Conservation (phyloP, 92 coral and sea anemone genomes). For the Virgularia gustaviana region DNA sequence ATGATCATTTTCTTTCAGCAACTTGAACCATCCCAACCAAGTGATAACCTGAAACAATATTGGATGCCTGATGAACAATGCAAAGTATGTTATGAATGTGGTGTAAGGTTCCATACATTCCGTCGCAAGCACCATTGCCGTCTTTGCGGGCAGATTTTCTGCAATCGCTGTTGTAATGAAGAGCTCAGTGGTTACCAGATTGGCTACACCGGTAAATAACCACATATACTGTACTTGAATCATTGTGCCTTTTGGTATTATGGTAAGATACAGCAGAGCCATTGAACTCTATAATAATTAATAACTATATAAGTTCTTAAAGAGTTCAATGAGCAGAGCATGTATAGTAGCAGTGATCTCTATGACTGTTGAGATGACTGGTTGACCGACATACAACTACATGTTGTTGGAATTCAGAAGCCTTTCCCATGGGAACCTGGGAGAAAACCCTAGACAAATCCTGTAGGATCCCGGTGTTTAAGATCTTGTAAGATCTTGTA, state of each 20-base stretch:
- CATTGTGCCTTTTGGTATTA: not conserved
- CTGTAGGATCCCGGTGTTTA: too few species aligned
- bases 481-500: too few species aligned
- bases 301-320: too few species aligned
- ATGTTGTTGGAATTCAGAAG: too few species aligned
- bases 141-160: conserved; percentile 97
- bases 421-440: too few species aligned
- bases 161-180: conserved; percentile 86
- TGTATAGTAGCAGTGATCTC: too few species aligned
- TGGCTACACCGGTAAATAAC: conserved; percentile 77
- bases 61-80: conserved; percentile 99
- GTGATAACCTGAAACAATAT: conserved; percentile 71
- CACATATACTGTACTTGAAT: not conserved
- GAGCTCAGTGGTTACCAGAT: conserved; percentile 85
- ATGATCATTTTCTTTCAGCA: not conserved
- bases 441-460: too few species aligned
- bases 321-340: too few species aligned
- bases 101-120: conserved; percentile 89
- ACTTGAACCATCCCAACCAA: conserved; percentile 65
- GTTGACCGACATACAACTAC: too few species aligned
- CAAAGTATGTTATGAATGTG: conserved; percentile 95
- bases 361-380: too few species aligned
- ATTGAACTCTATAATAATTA: too few species aligned
- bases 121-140: conserved; percentile 96
- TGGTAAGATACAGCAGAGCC: too few species aligned